Base-by-base conservation (phyloP, 2,113 vertebrate genomes). In the Clupea harengus region DNA sequence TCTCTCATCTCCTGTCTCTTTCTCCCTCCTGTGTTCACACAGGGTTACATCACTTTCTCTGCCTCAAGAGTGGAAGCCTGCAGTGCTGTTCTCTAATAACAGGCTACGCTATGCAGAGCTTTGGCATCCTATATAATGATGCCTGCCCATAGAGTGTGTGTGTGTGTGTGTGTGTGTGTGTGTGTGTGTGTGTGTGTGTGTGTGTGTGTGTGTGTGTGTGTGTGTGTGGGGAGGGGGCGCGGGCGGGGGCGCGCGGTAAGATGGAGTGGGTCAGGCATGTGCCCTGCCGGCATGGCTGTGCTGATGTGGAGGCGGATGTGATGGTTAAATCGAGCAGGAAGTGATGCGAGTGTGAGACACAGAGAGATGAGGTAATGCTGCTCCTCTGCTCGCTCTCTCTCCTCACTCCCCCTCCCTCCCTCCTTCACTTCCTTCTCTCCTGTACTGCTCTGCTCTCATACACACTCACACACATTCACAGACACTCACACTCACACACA, bases 361-460 rank as follows among this genome's bases (percentile, higher is more conserved):
- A 80, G 82, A 90, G 87, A 82, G 82, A 89, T 94, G 89, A 93
- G 67, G 87, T 93, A 90, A 94, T 91, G 46, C 85, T 82, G 90
- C 86, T 81, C 50, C 45, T 83, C 67, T 60, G 49, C 81, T 83
- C 54, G 54, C 13, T 15, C 81, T 83, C 54, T 72, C 13, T 15
- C 11, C 82, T 81, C 46, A 86, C 44, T 86, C 78, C 78, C 45
- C 1, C 81, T 87, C 28, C 72, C 72, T 32, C 28, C 28, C 72
- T 78, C 39, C 72, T 13, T 82, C 11, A 82, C 44, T n/a, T 84
- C n/a, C 83, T 75, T 49, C 20, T 32, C 2, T 47, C 60, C 47
- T 87, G 17, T 13, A 64, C 7, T 44, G 50, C 28, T 25, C 49
- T 39, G 25, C 25, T 83, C 28, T 15, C 82, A 49, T n/a, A 25